Evolutionary conservation across 2,888 invertebrate species (phyloP).

Genomic region (Thecophora atra): DNA sequence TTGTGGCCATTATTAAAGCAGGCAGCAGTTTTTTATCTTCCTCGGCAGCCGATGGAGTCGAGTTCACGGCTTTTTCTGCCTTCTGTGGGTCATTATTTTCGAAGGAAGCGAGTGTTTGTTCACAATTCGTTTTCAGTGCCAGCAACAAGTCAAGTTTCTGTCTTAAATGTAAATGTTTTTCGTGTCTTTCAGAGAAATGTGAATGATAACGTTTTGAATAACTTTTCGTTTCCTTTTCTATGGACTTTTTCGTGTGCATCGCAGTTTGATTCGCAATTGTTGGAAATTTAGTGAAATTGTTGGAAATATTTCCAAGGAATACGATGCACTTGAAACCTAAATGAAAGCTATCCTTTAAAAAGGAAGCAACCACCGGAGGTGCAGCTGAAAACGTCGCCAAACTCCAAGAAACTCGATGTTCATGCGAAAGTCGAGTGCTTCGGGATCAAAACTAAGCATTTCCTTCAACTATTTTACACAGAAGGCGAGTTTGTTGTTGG

Average conservation of each 20-base stretch:
- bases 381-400: neutral
- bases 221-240: no score
- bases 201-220: no score
- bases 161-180: slow-evolving; percentile 6
- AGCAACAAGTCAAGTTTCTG: neutral
- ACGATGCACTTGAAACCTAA: neutral
- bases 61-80: neutral
- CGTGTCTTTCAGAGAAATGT: no score
- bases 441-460: no score
- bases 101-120: neutral
- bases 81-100: neutral
- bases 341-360: neutral
- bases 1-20: neutral
- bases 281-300: no score
- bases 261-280: no score
- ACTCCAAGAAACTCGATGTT: neutral
- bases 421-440: neutral
- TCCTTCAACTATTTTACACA: no score
- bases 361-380: no score
- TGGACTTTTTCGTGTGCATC: neutral
- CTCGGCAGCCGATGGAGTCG: neutral
- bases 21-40: no score
- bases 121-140: no score
- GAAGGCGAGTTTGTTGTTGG: no score
- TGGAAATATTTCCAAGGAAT: neutral